Evolutionary conservation across 2,113 vertebrate species (phyloP), one percentile per base, ranked within the genome.

Genomic region (Callionymus lyra): DNA sequence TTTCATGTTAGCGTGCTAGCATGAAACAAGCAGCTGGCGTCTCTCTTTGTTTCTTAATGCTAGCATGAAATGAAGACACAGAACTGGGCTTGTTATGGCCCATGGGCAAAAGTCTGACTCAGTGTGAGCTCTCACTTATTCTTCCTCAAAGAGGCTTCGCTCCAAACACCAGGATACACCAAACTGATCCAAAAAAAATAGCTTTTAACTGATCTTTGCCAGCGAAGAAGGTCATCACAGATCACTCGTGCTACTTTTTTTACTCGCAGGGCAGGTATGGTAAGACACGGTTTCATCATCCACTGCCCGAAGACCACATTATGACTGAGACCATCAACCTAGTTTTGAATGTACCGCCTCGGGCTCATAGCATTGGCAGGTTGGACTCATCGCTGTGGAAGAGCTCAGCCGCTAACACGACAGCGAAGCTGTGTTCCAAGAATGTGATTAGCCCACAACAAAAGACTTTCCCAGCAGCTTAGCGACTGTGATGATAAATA

Each of bases 301-400:
- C 13, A 54, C 31, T 34, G 31, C 65, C 48, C 44, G 51, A 53
- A 59, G 53, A 53, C 50, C 54, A 67, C 59, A 46, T 33, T 55
- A 54, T 69, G 76, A 67, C 51, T 59, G 55, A 67, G 31, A 57
- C 58, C 17, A 27, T 50, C 56, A 64, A 46, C 67, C 70, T 59
- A 64, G 31, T 65, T 67, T 72, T 57, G 53, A 60, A 70, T 76
- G 53, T 31, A 12, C 54, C 44, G 56, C 50, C 67, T 67, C 52
- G 63, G 67, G 59, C 51, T 36, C 57, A 14, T 42, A 56, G 53
- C 38, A 41, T 14, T 21, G 39, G 34, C 35, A 36, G 46, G 17
- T 48, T 53, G 31, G 41, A 68, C 16, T 39, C 18, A 39, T 47
- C 68, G 50, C 38, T 17, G 13, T 44, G 45, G 38, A 63, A 17